Base-by-base conservation (phyloP, 2,888 invertebrate genomes). In the Drosophila flavopinicola region DNA sequence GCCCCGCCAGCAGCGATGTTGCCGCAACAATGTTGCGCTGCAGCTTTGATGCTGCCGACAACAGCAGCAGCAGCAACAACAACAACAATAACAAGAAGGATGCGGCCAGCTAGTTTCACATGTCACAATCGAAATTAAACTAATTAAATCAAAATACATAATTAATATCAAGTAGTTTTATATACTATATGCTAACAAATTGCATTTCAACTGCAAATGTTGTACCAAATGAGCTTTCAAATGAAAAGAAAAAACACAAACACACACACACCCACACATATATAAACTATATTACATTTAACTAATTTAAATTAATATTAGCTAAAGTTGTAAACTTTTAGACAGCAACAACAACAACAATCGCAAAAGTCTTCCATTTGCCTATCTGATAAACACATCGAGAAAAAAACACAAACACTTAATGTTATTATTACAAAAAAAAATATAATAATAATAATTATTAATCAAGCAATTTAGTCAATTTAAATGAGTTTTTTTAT, bases 321-420 rank as follows among this genome's bases (percentile, higher is more conserved):
- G 78, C 67, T 78, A 67, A 86, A 84, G 85, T 84, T 80, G 54
- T 60, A 59, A 86, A 78, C 85, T 84, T 66, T 65, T 68, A 63
- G 65, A 58, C 66, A 68, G 64, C 66, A 59, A 52, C 65, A 61
- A 58, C 70, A 78, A 58, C 78, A 80, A 82, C 42, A 73, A 83
- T 83, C 82, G 82, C 82, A 85, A 83, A 71, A 85, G 87, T 87
- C 87, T 83, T 87, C 82, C 86, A 87, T 78, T 79, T 82, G 82
- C 85, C 78, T 49, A 25, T 30, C 35, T 41, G n/a, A n/a, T n/a
- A n/a, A 17, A 32, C 32, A 33, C 35, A 53, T 17, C 56, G 7
- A 41, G n/a, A 17, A 6, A 13, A 45, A 52, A 23, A 49, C 38
- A 58, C 49, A 6, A 49, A 35, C 38, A 58, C 49, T 73, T 65